Percentiles rank a stretch among this genome's conserved stretches.
These are phyloP conservation scores for Rhabdomys dilectus DNA, from an alignment of 2,113 vertebrate genomes.

Conservation along the genomic window DNA sequence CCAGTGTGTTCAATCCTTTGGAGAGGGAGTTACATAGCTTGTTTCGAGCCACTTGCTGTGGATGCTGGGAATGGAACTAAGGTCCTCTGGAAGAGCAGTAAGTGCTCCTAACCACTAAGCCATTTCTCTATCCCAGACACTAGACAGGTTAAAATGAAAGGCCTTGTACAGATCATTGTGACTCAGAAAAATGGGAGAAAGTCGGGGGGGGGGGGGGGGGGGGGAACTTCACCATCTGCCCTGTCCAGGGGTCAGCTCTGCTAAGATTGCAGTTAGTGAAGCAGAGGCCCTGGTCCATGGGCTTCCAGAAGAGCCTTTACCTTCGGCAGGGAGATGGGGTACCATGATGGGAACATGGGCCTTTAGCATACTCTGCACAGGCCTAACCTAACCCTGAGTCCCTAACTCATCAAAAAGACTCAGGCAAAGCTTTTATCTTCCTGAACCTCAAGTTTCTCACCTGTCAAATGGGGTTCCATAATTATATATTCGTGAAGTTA, in stretches of 20 bases:
- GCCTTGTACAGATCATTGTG: neutral
- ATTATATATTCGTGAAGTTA: neutral
- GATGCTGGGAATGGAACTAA: neutral
- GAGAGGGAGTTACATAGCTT: neutral
- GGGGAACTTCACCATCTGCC: neutral
- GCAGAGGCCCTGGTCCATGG: neutral
- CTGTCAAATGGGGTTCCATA: slow-evolving; percentile 55
- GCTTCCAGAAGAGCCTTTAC: neutral
- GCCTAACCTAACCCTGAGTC: neutral
- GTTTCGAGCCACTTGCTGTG: neutral
- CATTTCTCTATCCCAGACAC: neutral
- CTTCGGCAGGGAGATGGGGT: neutral
- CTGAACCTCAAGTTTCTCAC: slow-evolving; percentile 38
- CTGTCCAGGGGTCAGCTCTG: neutral
- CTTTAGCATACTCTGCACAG: neutral
- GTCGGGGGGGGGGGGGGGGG: no score
- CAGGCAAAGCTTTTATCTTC: neutral
- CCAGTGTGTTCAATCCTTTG: neutral
- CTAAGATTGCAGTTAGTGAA: neutral
- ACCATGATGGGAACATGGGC: neutral
- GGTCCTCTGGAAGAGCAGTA: neutral
- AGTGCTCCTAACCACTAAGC: neutral
- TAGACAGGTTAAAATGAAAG: neutral
- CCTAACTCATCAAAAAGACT: neutral
- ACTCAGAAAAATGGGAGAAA: neutral